Evolutionary conservation across 2,797 vertebrate genomes (phyloP), one percentile per base, ranked within the genome.

Genomic region (Sebastes flavidus): DNA sequence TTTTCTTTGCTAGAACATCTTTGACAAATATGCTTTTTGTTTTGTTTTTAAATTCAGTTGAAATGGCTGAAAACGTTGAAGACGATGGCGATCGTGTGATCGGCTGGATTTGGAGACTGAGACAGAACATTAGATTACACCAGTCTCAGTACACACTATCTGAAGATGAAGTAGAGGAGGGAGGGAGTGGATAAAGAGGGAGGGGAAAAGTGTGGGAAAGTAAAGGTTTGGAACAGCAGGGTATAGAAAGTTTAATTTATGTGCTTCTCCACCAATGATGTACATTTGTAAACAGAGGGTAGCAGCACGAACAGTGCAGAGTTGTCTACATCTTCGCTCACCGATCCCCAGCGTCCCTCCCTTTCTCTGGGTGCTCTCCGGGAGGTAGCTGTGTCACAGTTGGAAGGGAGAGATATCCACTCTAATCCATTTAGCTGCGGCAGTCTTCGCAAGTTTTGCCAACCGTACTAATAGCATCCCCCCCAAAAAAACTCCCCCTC

Each of bases 221-320:
- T 36, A 29, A 75, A 63, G 29, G 38, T 75, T 66, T 63, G 12
- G 32, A 77, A 80, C 29, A 86, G 80, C 68, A 8, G 68, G 54
- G 32, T 42, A 32, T 82, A 85, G 69, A 90, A 88, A 88, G 85
- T 89, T 90, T 66, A 22, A 82, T 81, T 78, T 30, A 80, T 94
- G 93, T 93, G 93, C 91, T 93, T 91, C 83, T 89, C 80, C 82
- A 87, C 79, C 86, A 79, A 72, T 85, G 66, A 86, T 87, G 78
- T 88, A 81, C 85, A 72, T 87, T 88, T 94, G 94, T 95, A 95
- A 95, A 95, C 94, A 93, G 85, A 92, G 88, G 86, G 78, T 69
- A 82, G 84, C 76, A 72, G 86, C 86, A 88, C 72, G 65, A 60
- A 85, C 71, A 83, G 81, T 79, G 78, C 73, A 82, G 60, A 66